Conservation (phyloP, 2,888 invertebrate species). For the Thecophora atra region DNA sequence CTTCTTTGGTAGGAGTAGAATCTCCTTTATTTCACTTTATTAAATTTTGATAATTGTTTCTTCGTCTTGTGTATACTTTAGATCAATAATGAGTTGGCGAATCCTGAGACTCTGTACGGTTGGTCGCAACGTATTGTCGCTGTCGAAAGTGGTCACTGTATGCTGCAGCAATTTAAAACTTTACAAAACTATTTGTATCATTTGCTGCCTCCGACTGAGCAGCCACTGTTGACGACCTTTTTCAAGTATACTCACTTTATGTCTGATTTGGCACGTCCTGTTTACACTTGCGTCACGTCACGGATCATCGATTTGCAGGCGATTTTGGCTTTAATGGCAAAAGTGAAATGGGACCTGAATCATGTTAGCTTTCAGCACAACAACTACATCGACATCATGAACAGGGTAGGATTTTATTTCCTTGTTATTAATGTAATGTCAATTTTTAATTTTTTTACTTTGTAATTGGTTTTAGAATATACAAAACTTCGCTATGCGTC, state of each 20-base stretch:
- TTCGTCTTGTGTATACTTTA: constrained; percentile 37
- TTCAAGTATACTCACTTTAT: constrained; percentile 63
- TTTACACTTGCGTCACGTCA: constrained; percentile 87
- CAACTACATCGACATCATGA: constrained; percentile 82
- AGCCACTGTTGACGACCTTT: constrained; percentile 76
- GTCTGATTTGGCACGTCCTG: constrained; percentile 80
- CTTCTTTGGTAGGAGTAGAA: constrained; percentile 61
- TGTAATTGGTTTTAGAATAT: constrained; percentile 54
- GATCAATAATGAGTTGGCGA: constrained; percentile 73
- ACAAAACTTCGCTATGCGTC: constrained; percentile 79
- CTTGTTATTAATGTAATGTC: too few species aligned
- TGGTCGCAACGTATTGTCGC: constrained; percentile 88
- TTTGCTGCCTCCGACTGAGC: constrained; percentile 78
- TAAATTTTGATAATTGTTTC: neutral
- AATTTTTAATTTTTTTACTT: neutral
- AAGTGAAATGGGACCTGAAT: constrained; percentile 94
- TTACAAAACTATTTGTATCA: constrained; percentile 87
- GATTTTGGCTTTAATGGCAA: constrained; percentile 85
- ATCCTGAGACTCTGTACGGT: constrained; percentile 81
- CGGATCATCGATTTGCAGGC: constrained; percentile 81
- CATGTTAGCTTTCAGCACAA: constrained; percentile 96
- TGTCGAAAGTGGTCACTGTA: constrained; percentile 90
- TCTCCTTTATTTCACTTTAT: neutral
- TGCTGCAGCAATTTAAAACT: constrained; percentile 86
- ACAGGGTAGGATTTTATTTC: constrained; percentile 67